phyloP scores from a whole-genome alignment of 1,140 invertebrate genomes.

The Solenopsis fugax region DNA sequence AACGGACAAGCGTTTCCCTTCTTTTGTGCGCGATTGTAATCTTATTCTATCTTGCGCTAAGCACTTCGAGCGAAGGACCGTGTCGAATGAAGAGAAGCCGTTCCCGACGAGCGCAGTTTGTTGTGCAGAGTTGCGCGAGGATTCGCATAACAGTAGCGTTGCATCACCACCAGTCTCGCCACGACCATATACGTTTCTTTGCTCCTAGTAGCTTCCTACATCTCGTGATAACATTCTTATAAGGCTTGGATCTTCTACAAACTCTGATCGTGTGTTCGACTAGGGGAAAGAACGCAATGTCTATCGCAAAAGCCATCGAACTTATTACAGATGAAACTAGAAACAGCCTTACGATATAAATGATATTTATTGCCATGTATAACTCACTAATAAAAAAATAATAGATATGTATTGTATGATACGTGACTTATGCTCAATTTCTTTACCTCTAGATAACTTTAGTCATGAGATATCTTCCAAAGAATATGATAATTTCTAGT shows the following conservation, averaged over 20 bases:
- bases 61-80: slow-evolving; percentile 15
- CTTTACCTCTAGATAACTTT: no score
- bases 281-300: slow-evolving; percentile 45
- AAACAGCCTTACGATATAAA: neutral
- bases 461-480: no score
- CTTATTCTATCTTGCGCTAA: slow-evolving; percentile 13
- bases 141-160: slow-evolving; percentile 75
- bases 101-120: slow-evolving; percentile 44
- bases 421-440: no score
- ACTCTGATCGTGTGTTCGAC: slow-evolving; percentile 53
- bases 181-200: slow-evolving; percentile 76
- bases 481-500: no score
- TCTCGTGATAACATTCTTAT: slow-evolving; percentile 77
- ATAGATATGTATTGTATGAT: neutral
- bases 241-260: slow-evolving; percentile 74
- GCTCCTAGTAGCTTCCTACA: slow-evolving; percentile 74
- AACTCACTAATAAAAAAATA: neutral
- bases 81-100: slow-evolving; percentile 56
- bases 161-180: slow-evolving; percentile 70
- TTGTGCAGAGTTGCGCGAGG: slow-evolving; percentile 32
- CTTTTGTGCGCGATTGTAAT: slow-evolving; percentile 44
- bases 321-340: slow-evolving; percentile 60
- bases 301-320: slow-evolving; percentile 42
- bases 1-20: slow-evolving; percentile 11
- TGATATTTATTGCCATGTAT: neutral